phyloP scores from a whole-genome alignment of 1,140 invertebrate genomes.

The Neoseiulus cucumeris region DNA sequence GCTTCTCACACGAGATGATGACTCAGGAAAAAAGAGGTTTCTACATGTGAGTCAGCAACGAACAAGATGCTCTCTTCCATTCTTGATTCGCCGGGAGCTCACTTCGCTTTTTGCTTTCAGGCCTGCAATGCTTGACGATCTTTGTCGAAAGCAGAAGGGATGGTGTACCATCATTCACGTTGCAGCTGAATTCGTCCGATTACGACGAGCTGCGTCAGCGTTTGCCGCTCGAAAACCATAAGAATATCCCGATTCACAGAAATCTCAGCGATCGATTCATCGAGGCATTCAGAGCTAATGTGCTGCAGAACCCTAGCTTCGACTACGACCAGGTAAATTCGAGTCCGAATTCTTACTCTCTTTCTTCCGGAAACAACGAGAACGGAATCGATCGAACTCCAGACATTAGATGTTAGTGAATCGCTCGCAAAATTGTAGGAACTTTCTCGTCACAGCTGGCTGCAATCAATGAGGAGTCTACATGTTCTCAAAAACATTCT shows the following conservation, averaged over 20 bases:
- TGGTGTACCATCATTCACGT: slow-evolving; percentile 25
- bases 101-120: background rate
- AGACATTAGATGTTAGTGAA: background rate
- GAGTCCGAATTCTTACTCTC: too few relatives aligned
- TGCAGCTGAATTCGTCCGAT: slow-evolving; percentile 46
- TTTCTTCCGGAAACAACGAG: too few relatives aligned
- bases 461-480: background rate
- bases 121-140: slow-evolving; percentile 59
- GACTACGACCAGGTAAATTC: slow-evolving; percentile 38
- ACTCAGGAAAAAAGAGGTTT: background rate
- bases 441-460: too few relatives aligned
- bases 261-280: slow-evolving; percentile 60
- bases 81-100: background rate
- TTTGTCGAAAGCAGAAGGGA: slow-evolving; percentile 40
- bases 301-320: slow-evolving; percentile 41
- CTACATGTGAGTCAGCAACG: background rate
- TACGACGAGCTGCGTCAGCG: slow-evolving; percentile 57
- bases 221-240: slow-evolving; percentile 48
- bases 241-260: slow-evolving; percentile 54
- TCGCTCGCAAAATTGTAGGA: too few relatives aligned
- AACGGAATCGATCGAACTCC: background rate
- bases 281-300: slow-evolving; percentile 53
- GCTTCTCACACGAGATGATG: background rate
- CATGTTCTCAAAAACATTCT: too few relatives aligned
- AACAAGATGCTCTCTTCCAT: background rate